Conservation (phyloP, 2,113 vertebrate species). For the Tachysurus vachellii region DNA sequence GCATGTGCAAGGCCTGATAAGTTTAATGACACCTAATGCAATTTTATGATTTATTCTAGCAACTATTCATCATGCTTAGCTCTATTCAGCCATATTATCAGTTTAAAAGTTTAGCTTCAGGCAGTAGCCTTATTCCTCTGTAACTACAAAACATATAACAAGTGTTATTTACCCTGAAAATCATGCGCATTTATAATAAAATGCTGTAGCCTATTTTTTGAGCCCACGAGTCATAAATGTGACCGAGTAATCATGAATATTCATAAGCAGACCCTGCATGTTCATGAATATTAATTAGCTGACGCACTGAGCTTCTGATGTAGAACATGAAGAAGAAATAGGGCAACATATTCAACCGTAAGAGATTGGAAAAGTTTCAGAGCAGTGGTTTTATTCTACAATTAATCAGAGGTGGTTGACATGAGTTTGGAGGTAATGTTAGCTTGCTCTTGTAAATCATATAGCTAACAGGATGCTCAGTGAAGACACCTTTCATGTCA, state of each 20-base stretch:
- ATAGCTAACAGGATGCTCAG: background rate
- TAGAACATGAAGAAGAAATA: constrained; percentile 15
- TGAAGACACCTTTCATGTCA: background rate
- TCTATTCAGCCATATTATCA: background rate
- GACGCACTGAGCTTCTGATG: constrained; percentile 16
- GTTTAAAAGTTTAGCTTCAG: background rate
- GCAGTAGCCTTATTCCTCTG: background rate
- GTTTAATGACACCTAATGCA: constrained; percentile 29
- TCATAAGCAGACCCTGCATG: constrained; percentile 12
- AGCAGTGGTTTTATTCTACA: background rate
- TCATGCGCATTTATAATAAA: background rate
- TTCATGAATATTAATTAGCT: constrained; percentile 26
- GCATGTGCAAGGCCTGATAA: constrained; percentile 37
- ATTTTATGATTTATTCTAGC: background rate
- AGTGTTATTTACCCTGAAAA: constrained; percentile 4
- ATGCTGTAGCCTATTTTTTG: constrained; percentile 11
- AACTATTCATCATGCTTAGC: background rate
- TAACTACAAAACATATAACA: background rate
- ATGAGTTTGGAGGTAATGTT: background rate
- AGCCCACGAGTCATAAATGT: constrained; percentile 19
- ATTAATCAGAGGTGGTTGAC: background rate
- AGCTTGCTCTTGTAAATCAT: background rate
- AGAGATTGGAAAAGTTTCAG: constrained; percentile 5
- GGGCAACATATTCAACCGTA: constrained; percentile 15
- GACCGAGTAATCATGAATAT: constrained; percentile 24